Conservation (phyloP, 30 jellyfish, hydroid and myxozoan genomes). For the Pelagia noctiluca region DNA sequence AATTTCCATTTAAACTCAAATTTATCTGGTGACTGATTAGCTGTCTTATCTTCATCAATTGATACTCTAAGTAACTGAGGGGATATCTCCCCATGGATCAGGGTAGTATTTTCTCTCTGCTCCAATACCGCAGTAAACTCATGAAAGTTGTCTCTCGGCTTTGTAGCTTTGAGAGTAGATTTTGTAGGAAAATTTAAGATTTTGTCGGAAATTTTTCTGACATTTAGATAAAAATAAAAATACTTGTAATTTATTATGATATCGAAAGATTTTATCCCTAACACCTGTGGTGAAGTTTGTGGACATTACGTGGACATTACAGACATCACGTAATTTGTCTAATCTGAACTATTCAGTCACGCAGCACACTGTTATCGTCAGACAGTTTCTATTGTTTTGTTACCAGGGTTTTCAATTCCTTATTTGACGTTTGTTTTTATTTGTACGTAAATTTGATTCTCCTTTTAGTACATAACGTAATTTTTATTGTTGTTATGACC, state of each 20-base stretch:
- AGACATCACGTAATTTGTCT: neutral
- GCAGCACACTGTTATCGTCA: constrained; percentile 8
- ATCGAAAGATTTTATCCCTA: neutral
- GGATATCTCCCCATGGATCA: too few relatives aligned
- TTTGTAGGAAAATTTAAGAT: neutral
- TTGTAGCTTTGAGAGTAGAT: constrained; percentile 70
- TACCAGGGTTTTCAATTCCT: neutral
- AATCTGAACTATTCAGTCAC: constrained; percentile 11
- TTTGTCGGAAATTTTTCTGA: neutral
- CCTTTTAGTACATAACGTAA: constrained; percentile 13
- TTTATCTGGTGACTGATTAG: too few relatives aligned
- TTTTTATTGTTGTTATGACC: constrained; percentile 22
- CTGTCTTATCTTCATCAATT: too few relatives aligned
- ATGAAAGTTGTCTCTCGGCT: constrained; percentile 21
- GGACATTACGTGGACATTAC: too few relatives aligned
- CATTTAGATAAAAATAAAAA: neutral
- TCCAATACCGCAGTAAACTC: too few relatives aligned
- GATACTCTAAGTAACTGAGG: too few relatives aligned
- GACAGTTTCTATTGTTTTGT: neutral
- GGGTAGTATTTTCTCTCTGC: too few relatives aligned
- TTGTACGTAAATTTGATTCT: constrained; percentile 13
- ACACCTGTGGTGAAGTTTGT: neutral
- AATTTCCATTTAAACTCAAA: too few relatives aligned
- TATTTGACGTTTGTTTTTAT: neutral
- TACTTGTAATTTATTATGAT: neutral